These are phyloP conservation scores for Eristalis intricaria DNA, from an alignment of 2,888 invertebrate genomes.

Conservation along the genomic window DNA sequence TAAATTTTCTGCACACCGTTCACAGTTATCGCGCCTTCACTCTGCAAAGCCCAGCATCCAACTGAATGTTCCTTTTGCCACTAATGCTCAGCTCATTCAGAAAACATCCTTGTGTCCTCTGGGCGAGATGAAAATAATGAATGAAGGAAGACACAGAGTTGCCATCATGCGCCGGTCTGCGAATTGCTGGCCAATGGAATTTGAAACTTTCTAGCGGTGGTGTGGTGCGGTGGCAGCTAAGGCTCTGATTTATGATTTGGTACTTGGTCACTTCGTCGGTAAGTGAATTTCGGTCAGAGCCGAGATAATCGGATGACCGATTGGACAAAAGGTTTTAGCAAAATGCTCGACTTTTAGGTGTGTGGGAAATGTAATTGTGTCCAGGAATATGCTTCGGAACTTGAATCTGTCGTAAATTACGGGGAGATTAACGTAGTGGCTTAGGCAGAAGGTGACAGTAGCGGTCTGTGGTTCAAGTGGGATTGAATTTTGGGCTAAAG, in stretches of 20 bases:
- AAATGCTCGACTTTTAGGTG: not conserved
- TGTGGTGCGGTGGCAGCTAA: not conserved
- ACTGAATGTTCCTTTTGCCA: slow-evolving; percentile 55
- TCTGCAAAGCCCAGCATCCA: slow-evolving; percentile 63
- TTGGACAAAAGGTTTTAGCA: not conserved
- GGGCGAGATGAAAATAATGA: slow-evolving; percentile 36
- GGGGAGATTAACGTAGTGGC: not conserved
- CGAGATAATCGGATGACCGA: not conserved
- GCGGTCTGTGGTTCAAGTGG: not conserved
- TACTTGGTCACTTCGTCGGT: not conserved
- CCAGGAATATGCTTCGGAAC: not conserved
- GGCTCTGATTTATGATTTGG: not conserved
- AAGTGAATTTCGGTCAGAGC: not conserved
- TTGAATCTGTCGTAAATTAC: not conserved
- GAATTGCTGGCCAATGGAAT: slow-evolving; percentile 10
- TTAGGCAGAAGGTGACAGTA: not conserved
- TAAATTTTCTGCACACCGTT: slow-evolving; percentile 13
- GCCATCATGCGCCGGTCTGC: slow-evolving; percentile 31
- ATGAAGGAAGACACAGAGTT: slow-evolving; percentile 32
- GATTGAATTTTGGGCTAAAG: not conserved
- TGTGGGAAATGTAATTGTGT: not conserved
- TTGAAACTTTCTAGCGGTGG: not conserved
- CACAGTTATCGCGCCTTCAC: slow-evolving; percentile 57
- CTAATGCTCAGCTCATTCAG: slow-evolving; percentile 61
- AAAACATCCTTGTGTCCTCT: slow-evolving; percentile 68